phyloP scores from a whole-genome alignment of 2,888 invertebrate genomes.

The Microctonus hyperodae region DNA sequence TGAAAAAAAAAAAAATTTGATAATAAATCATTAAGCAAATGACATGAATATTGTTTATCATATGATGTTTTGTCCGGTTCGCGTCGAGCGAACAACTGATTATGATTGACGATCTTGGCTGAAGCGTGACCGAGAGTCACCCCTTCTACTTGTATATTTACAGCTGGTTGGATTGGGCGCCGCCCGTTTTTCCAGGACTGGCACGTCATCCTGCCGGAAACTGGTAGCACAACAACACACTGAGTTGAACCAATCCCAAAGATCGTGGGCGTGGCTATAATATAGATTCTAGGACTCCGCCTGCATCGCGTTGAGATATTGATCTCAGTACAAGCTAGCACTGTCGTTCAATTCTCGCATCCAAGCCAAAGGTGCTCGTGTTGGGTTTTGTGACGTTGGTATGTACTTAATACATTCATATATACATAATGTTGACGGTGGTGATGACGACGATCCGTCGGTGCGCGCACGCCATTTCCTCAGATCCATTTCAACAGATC shows the following conservation, averaged over 20 bases:
- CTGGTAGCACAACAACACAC: slow-evolving; percentile 20
- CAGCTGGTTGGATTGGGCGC: slow-evolving; percentile 19
- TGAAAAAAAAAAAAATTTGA: not conserved
- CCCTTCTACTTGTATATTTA: slow-evolving; percentile 15
- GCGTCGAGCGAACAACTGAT: slow-evolving; percentile 58
- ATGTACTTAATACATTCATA: no score
- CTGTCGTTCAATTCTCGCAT: slow-evolving; percentile 28
- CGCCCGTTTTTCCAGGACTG: slow-evolving; percentile 36
- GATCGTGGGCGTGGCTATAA: slow-evolving; percentile 35
- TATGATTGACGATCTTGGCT: slow-evolving; percentile 58
- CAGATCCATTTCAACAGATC: slow-evolving; percentile 27
- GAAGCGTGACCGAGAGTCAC: slow-evolving; percentile 35
- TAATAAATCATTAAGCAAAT: slow-evolving; percentile 15
- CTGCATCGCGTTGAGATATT: slow-evolving; percentile 56
- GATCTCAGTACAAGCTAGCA: slow-evolving; percentile 57
- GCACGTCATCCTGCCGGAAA: slow-evolving; percentile 30
- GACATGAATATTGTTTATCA: slow-evolving; percentile 33
- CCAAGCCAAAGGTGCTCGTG: slow-evolving; percentile 49
- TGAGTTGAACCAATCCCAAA: slow-evolving; percentile 34
- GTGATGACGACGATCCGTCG: slow-evolving; percentile 53
- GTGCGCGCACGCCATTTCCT: slow-evolving; percentile 42
- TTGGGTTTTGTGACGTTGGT: slow-evolving; percentile 45
- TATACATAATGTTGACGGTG: slow-evolving; percentile 50
- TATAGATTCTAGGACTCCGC: slow-evolving; percentile 34
- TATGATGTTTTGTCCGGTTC: slow-evolving; percentile 47